These are phyloP conservation scores for Plusia festucae DNA, from an alignment of 2,888 invertebrate genomes.

Conservation along the genomic window DNA sequence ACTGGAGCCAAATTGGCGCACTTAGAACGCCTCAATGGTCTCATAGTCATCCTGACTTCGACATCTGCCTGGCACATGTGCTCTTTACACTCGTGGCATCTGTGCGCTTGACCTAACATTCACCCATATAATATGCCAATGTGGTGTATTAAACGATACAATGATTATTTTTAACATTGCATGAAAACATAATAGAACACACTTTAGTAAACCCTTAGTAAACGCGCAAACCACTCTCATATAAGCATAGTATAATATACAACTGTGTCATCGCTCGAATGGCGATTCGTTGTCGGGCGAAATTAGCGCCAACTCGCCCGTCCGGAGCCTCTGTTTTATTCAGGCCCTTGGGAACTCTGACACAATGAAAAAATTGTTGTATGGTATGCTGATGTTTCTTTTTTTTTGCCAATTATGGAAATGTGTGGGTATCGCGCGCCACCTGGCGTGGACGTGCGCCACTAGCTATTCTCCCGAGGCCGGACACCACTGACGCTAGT, in stretches of 20 bases:
- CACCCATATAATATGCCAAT: slow-evolving; percentile 34
- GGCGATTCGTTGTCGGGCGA: slow-evolving; percentile 75
- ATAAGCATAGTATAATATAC: slow-evolving; percentile 47
- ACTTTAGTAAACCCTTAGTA: slow-evolving; percentile 14
- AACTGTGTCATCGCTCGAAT: slow-evolving; percentile 70
- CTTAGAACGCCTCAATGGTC: slow-evolving; percentile 63
- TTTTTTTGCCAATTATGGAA: slow-evolving; percentile 82
- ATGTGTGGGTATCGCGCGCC: slow-evolving; percentile 76
- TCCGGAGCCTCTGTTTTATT: slow-evolving; percentile 83
- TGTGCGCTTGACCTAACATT: slow-evolving; percentile 63
- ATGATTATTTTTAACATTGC: slow-evolving; percentile 16
- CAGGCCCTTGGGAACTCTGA: slow-evolving; percentile 80
- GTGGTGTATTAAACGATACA: slow-evolving; percentile 16
- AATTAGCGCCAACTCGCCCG: slow-evolving; percentile 79
- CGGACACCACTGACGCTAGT: slow-evolving; percentile 53
- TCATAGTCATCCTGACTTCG: slow-evolving; percentile 68
- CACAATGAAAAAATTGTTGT: slow-evolving; percentile 84
- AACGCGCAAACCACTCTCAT: slow-evolving; percentile 20
- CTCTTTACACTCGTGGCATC: slow-evolving; percentile 60
- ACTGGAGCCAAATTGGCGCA: slow-evolving; percentile 48
- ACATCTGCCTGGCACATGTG: slow-evolving; percentile 75
- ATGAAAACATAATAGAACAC: slow-evolving; percentile 22
- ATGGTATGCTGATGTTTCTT: slow-evolving; percentile 77
- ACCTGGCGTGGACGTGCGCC: slow-evolving; percentile 70
- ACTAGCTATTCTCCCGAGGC: slow-evolving; percentile 66